A percentile compares a stretch with the other conserved stretches of the same genome.
These are phyloP conservation scores for Plectropomus leopardus DNA, from an alignment of 2,113 vertebrate species.

Conservation along the genomic window DNA sequence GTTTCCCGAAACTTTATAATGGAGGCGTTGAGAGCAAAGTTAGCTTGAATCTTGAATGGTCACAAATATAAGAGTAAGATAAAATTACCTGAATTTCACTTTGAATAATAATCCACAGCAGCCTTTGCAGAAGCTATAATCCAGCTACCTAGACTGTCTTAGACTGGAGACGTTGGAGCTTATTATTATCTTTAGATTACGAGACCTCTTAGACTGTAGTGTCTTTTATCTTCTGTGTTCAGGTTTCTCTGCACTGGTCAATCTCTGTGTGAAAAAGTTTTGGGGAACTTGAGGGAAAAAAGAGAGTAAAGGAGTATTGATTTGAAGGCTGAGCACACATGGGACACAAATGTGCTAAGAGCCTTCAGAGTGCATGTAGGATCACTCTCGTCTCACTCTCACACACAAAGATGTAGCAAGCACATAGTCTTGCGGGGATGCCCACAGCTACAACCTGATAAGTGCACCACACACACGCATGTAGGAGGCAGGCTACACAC, in stretches of 20 bases:
- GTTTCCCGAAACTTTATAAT: neutral
- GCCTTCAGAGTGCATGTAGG: constrained; percentile 65
- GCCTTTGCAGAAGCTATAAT: constrained; percentile 7
- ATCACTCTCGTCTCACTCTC: constrained; percentile 41
- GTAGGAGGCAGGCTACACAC: constrained; percentile 53
- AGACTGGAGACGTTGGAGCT: neutral
- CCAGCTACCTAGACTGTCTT: neutral
- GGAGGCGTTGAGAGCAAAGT: neutral
- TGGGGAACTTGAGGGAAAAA: constrained; percentile 25
- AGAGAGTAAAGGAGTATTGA: constrained; percentile 48
- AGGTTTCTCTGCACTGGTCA: neutral
- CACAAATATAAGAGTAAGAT: neutral
- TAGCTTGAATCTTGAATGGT: neutral
- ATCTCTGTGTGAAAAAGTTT: constrained; percentile 50
- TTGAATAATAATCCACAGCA: constrained; percentile 5
- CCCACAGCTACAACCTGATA: constrained; percentile 69
- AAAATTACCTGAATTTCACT: neutral
- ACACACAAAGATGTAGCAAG: constrained; percentile 47
- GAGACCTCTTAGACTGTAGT: neutral
- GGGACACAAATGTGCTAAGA: constrained; percentile 77
- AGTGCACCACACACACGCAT: constrained; percentile 62
- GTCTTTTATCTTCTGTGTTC: constrained; percentile 12
- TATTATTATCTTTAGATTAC: neutral
- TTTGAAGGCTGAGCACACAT: constrained; percentile 53
- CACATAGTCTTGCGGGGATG: constrained; percentile 50